Evolutionary conservation across 2,113 vertebrate genomes (phyloP), one percentile per base, ranked within the genome.

Genomic region (Grammomys surdaster): DNA sequence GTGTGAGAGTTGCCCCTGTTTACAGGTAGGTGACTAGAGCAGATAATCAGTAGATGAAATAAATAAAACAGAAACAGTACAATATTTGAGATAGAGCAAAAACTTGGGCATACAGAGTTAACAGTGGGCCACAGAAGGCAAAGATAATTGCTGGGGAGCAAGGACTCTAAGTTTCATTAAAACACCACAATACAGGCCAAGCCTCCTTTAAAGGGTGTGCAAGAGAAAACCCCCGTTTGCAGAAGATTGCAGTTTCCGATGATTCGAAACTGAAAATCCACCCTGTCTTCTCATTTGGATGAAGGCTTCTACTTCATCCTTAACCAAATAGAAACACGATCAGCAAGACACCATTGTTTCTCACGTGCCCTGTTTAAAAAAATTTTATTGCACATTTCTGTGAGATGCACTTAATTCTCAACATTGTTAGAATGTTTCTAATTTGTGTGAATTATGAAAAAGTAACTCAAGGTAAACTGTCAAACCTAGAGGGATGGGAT

Each of bases 351-450:
- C 54, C 73, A 56, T 13, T 70, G 24, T 88, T 88, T 85, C 8
- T 26, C 81, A 60, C 48, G 88, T 3, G 7, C 7, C n/a, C 9
- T 13, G 17, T 46, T 75, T 20, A 93, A 63, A 48, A n/a, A 72
- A 84, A 90, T 82, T 28, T 7, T 36, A 88, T 46, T 54, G 9
- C 36, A 33, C 7, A n/a, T 11, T 69, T 90, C 63, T 33, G 3
- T 43, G n/a, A 95, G 22, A 69, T 87, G 46, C 56, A 51, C 70
- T 95, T 70, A 43, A 75, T 51, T 95, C 81, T 93, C 36, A 87
- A 69, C 63, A 88, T 73, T 85, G 43, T 56, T 75, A 67, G 90
- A 80, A 56, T 63, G 85, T n/a, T 76, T 88, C 43, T 72, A 75
- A 75, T 63, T 70, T 63, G 46, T 88, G 5, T 54, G 67, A 54